phyloP scores from a whole-genome alignment of 2,113 vertebrate genomes.

The Ammodytes marinus region DNA sequence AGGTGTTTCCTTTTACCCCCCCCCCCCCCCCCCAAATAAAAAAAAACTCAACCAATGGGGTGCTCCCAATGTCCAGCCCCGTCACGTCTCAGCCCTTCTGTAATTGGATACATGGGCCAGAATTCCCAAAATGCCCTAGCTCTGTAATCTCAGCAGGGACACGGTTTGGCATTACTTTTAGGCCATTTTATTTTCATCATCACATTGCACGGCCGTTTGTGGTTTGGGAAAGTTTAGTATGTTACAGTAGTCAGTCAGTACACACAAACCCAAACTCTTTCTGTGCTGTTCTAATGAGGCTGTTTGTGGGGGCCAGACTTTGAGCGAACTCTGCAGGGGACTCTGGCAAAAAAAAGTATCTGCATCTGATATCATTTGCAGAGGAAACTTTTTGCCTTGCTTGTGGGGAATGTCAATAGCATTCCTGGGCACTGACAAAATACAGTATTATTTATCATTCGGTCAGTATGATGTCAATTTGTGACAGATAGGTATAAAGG shows the following conservation, averaged over 20 bases:
- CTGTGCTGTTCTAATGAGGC: slow-evolving; percentile 66
- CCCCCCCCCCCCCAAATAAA: too few relatives aligned
- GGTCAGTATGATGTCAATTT: slow-evolving; percentile 7
- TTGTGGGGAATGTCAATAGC: slow-evolving; percentile 1
- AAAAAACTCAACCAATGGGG: slow-evolving; percentile 44
- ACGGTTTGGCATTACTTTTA: slow-evolving; percentile 55
- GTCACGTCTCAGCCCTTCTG: slow-evolving; percentile 3
- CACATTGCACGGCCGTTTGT: slow-evolving; percentile 32
- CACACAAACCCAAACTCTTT: slow-evolving; percentile 41
- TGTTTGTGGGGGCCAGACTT: slow-evolving; percentile 44
- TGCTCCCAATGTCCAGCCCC: slow-evolving; percentile 31
- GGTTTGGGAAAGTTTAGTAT: slow-evolving; percentile 43
- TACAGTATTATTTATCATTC: slow-evolving; percentile 2
- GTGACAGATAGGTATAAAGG: not conserved
- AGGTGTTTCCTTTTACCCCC: slow-evolving; percentile 61
- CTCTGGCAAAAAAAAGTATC: slow-evolving; percentile 37
- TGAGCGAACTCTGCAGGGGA: slow-evolving; percentile 52
- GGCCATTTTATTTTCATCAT: slow-evolving; percentile 59
- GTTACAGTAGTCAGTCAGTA: slow-evolving; percentile 8
- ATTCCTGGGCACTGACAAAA: slow-evolving; percentile 22
- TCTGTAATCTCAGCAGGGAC: slow-evolving; percentile 50
- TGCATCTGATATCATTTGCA: slow-evolving; percentile 49
- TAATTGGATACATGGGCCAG: slow-evolving; percentile 34
- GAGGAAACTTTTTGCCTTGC: slow-evolving; percentile 43
- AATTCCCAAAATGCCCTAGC: slow-evolving; percentile 24